Base-by-base conservation (phyloP, 2,888 invertebrate species). In the Agrotis ipsilon region DNA sequence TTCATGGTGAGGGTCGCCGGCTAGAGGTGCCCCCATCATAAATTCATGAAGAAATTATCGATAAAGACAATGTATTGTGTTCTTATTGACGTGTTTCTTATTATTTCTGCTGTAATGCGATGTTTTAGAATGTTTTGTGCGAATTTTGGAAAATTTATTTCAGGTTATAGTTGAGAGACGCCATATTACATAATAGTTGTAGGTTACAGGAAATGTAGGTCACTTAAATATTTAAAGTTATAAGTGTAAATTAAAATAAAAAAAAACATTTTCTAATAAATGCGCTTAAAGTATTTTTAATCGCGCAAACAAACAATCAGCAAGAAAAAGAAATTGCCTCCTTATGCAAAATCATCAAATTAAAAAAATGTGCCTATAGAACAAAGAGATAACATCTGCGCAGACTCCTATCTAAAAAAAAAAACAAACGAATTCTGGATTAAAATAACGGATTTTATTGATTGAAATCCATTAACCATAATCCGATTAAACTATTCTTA, bases 1-100 rank as follows among this genome's bases (percentile, higher is more conserved):
- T 43, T 48, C 64, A 48, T 68, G 62, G 78, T 81, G 32, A 51
- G 39, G 51, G 39, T 62, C 52, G 43, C 45, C n/a, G 48, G 55
- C 43, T 81, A 81, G 79, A 72, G 78, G 48, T 67, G 81, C 52
- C 39, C 81, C 51, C 19, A 63, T 72, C 24, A 52, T 60, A 57
- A 67, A 55, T 67, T 80, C 24, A 55, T 52, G 49, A 59, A 39
- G 7, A 39, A 54, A 45, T 52, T 77, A 68, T 81, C 72, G 78
- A 81, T 65, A 45, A 68, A 54, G 21, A 54, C 49, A 46, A 3
- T 16, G 19, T 13, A 49, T 52, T 48, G 24, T 60, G 63, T 48
- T 45, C 21, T n/a, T 55, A 21, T 54, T 16, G 16, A 18, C 0
- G 9, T 57, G 7, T 62, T 59, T 48, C 13, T 18, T 24, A 5